These are phyloP conservation scores for Zaprionus camerounensis DNA, from an alignment of 1,140 invertebrate species.

Conservation along the genomic window DNA sequence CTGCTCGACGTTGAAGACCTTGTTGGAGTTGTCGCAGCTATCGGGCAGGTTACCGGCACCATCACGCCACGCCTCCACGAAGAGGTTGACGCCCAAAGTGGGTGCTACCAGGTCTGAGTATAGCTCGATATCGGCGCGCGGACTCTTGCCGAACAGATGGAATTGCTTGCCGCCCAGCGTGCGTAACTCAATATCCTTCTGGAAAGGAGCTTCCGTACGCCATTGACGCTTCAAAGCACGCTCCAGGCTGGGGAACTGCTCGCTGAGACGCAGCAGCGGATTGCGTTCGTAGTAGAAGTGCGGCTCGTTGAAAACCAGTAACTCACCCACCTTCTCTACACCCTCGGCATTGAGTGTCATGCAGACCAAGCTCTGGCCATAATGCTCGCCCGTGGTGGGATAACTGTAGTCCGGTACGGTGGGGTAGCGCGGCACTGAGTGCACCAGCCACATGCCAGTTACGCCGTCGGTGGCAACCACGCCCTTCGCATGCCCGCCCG, in stretches of 20 bases:
- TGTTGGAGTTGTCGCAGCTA: constrained; percentile 86
- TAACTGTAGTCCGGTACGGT: constrained; percentile 88
- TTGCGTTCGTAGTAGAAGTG: constrained; percentile 87
- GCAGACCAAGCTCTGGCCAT: constrained; percentile 95
- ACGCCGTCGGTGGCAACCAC: constrained; percentile 89
- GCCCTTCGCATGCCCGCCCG: constrained; percentile 94
- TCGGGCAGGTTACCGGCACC: constrained; percentile 90
- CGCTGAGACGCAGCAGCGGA: constrained; percentile 74
- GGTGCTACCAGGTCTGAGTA: constrained; percentile 93
- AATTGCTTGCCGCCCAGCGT: constrained; percentile 87
- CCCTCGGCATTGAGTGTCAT: constrained; percentile 88
- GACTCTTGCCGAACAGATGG: constrained; percentile 91
- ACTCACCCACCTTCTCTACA: constrained; percentile 89
- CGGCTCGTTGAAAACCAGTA: constrained; percentile 91
- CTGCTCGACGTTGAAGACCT: constrained; percentile 89
- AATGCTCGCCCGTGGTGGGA: constrained; percentile 88
- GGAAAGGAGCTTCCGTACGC: constrained; percentile 87
- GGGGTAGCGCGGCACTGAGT: constrained; percentile 95
- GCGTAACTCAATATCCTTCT: constrained; percentile 86
- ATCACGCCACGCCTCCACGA: constrained; percentile 95
- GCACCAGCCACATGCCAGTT: constrained; percentile 94
- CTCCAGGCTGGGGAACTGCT: constrained; percentile 86
- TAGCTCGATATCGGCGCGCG: constrained; percentile 92
- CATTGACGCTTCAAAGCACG: constrained; percentile 87
- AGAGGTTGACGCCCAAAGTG: constrained; percentile 88